Evolutionary conservation across 1,140 invertebrate species (phyloP), one percentile per base, ranked within the genome.

Genomic region (Lucilia cuprina): DNA sequence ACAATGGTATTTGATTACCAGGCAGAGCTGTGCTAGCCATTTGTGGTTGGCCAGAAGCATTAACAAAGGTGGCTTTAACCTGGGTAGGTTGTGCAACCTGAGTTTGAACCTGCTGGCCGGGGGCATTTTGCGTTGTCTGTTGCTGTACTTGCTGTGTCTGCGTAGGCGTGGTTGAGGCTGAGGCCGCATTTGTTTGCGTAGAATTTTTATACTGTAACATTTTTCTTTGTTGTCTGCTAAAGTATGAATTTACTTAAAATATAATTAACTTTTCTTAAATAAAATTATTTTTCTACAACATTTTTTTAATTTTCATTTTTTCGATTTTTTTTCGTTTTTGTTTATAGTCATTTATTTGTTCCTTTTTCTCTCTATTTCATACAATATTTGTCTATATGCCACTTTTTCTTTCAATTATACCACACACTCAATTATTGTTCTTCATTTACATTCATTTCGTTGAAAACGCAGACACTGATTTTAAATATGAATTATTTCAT

Each of bases 31-130:
- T 35, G 30, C 85, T 60, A 2, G 34, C 55, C 10, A 85, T 35
- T 5, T 70, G 34, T 14, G 74, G 47, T 10, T 82, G 35, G 19
- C 65, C 65, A 34, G 25, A 19, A 7, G 82, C 74, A 83, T 85
- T 84, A 12, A 86, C 84, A 84, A 85, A 85, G 19, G 87, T 83
- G 1, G 84, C 84, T 41, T 88, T 88, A n/a, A 84, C 87, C 41
- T 85, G 83, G 65, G 86, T 86, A 74, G 86, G 84, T 9, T 83
- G 34, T 35, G 84, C n/a, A 5, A 83, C 49, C 50, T 77, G 84
- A 14, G 35, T 47, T 78, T 78, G 75, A 47, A 78, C 41, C 41
- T 80, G 77, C n/a, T 78, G 34, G 17, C 19, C 83, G 30, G 65
- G 74, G 80, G 84, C 70, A 85, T 74, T 83, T 85, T 55, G 84